Base-by-base conservation (phyloP, 2,888 invertebrate genomes). In the Phengaris alcon region DNA sequence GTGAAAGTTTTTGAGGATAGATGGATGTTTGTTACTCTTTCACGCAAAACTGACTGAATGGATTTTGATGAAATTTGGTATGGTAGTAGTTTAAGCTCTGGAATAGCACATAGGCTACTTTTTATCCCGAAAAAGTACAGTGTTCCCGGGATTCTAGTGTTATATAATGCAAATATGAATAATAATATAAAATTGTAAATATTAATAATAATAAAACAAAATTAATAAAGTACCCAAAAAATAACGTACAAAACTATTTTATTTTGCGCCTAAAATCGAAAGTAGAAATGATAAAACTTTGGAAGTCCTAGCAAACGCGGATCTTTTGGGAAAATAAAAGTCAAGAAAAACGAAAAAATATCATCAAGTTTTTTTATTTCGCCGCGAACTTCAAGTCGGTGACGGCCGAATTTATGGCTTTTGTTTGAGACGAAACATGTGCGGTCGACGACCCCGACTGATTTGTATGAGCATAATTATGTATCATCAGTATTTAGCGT, bases 361-460 rank as follows among this genome's bases (percentile, higher is more conserved):
- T 59, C 6, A 6, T 70, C 10, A 70, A 51, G 48, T 70, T 70
- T 70, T 52, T 70, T 70, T 51, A 70, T 70, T 70, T 48, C 51
- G 51, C 70, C 51, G 10, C 70, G 15, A 48, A 70, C 0, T 15
- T 70, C 22, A 12, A 70, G 51, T 15, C 9, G 69, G n/a, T 15
- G 46, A 35, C 48, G 48, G 70, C 22, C 15, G 44, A 70, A 70
- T 70, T 48, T 70, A 70, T 70, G 6, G 12, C 22, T 70, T 9
- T 15, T 51, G 70, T 70, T 70, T 48, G 64, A 64, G 64, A 64
- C 13, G 35, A 64, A 64, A 64, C 64, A 64, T 64, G 59, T 59
- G 35, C 64, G 35, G 64, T 64, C 64, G 35, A 44, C 44, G 44
- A 64, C 35, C 64, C 35, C 44, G 35, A 64, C 59, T 59, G 52